Percentiles rank a stretch among this genome's conserved stretches.
phyloP scores from a whole-genome alignment of 1,140 invertebrate species.

The Bombus huntii region DNA sequence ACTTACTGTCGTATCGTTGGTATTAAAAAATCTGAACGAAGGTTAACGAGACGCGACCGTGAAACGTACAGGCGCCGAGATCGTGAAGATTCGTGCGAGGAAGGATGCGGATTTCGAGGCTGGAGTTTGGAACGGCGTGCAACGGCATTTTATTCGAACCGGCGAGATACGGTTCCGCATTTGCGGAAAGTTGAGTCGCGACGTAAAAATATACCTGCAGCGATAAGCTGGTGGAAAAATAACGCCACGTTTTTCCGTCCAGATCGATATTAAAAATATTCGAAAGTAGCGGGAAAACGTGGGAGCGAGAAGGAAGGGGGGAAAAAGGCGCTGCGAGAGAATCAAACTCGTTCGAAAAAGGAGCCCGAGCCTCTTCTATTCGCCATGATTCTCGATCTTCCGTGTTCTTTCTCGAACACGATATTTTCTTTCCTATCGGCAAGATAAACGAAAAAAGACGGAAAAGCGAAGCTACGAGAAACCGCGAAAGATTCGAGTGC shows the following conservation, averaged over 20 bases:
- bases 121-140: slow-evolving; percentile 14
- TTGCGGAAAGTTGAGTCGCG: slow-evolving; percentile 30
- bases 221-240: slow-evolving; percentile 25
- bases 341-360: neutral
- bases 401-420: accelerated
- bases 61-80: neutral
- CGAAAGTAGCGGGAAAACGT: neutral
- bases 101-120: neutral
- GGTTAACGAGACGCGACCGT: neutral
- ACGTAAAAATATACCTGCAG: slow-evolving; percentile 13
- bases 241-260: neutral
- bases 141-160: neutral
- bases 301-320: neutral
- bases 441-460: neutral
- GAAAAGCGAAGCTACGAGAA: too few relatives aligned
- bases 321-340: neutral
- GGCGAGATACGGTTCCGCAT: neutral
- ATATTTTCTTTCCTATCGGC: neutral
- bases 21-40: neutral
- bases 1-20: neutral
- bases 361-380: neutral
- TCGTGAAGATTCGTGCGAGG: neutral
- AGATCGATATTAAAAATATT: slow-evolving; percentile 35
- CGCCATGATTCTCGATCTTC: neutral
- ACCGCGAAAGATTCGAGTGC: neutral